Conservation (phyloP, 37 sponge, comb jelly and placozoan species). For the Ephydatia muelleri region DNA sequence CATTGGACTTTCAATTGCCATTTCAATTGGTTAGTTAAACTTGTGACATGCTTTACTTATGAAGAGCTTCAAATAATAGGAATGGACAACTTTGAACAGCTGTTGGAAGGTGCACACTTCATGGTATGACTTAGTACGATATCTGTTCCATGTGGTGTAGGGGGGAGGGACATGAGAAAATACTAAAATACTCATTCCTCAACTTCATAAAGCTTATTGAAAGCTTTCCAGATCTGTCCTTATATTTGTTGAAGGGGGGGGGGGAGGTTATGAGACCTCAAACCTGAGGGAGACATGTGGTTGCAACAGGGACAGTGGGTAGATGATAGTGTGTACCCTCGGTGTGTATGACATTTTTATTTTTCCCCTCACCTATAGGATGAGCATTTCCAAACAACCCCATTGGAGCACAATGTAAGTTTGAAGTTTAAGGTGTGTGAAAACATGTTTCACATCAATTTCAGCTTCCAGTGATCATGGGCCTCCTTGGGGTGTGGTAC, state of each 20-base stretch:
- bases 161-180: no score
- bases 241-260: not conserved
- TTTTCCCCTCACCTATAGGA: conserved; percentile 51
- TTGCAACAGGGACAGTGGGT: not conserved
- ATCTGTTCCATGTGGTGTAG: no score
- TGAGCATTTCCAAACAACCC: conserved; percentile 89
- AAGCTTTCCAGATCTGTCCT: not conserved
- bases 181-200: no score
- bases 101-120: conserved; percentile 94
- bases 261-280: not conserved
- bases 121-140: no score
- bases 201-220: conserved; percentile 1
- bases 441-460: not conserved
- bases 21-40: conserved; percentile 64
- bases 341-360: not conserved
- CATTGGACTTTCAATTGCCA: conserved; percentile 95
- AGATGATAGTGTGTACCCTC: no score
- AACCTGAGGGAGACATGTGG: not conserved
- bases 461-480: conserved; percentile 94
- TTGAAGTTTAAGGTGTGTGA: not conserved
- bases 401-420: conserved; percentile 93
- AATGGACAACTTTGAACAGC: conserved; percentile 94
- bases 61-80: conserved; percentile 32
- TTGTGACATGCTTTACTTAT: not conserved
- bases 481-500: conserved; percentile 97